These are phyloP conservation scores for Keiferia lycopersicella DNA, from an alignment of 2,888 invertebrate species.

Conservation along the genomic window DNA sequence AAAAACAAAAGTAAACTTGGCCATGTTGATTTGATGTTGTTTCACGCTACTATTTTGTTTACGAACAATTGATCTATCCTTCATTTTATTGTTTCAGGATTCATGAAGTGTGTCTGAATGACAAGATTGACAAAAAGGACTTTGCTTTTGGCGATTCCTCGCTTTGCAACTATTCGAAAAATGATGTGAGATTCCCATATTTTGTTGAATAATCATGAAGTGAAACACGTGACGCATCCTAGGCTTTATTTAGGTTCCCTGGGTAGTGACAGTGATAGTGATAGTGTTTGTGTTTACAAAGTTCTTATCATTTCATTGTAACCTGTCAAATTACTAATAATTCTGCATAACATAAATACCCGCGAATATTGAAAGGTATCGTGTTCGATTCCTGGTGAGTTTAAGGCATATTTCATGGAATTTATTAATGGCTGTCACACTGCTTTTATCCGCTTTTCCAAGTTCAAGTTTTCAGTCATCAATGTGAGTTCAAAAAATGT, in stretches of 20 bases:
- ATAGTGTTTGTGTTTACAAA: neutral
- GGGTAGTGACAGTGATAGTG: slow-evolving; percentile 7
- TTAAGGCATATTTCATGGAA: neutral
- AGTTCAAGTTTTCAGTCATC: neutral
- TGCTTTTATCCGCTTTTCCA: neutral
- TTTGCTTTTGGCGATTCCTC: slow-evolving; percentile 58
- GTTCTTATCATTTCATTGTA: neutral
- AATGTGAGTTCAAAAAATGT: too few relatives aligned
- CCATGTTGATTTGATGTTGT: slow-evolving; percentile 55
- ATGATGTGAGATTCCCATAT: slow-evolving; percentile 56
- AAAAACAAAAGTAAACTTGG: slow-evolving; percentile 47
- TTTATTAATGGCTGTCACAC: neutral
- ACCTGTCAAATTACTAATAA: neutral
- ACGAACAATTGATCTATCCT: slow-evolving; percentile 32
- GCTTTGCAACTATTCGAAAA: slow-evolving; percentile 54
- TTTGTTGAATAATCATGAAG: neutral
- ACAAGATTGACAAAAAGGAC: slow-evolving; percentile 68
- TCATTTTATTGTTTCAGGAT: slow-evolving; percentile 58
- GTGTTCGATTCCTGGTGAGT: neutral
- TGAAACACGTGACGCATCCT: neutral
- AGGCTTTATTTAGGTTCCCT: slow-evolving; percentile 19
- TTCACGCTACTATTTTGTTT: slow-evolving; percentile 43
- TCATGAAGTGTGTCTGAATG: slow-evolving; percentile 69
- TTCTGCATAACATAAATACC: neutral
- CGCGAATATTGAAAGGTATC: neutral